Conservation (phyloP, 2,888 invertebrate genomes). For the Clivina fossor region DNA sequence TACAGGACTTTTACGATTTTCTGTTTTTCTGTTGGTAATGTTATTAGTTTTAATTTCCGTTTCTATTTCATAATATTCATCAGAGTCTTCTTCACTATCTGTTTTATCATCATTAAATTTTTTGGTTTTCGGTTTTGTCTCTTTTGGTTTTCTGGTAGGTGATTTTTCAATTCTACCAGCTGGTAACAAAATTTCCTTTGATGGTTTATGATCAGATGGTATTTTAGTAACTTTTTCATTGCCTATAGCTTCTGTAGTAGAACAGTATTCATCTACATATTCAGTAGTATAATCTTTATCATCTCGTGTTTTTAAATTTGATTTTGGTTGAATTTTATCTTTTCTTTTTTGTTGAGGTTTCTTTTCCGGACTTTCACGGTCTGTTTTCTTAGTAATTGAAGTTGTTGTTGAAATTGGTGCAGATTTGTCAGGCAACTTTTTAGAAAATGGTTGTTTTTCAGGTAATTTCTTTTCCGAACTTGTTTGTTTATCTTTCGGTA, state of each 20-base stretch:
- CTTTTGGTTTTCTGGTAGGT: slow-evolving; percentile 2
- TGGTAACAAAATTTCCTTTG: no score
- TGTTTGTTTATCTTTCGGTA: background rate
- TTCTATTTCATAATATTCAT: slow-evolving; percentile 8
- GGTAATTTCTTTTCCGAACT: background rate
- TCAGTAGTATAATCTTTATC: background rate
- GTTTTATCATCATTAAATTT: slow-evolving; percentile 37
- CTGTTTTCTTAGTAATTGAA: background rate
- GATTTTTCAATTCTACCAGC: no score
- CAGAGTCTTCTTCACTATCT: slow-evolving; percentile 35
- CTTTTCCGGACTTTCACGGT: background rate
- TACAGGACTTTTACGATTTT: background rate
- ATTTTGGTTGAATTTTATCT: slow-evolving; percentile 1
- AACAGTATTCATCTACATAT: slow-evolving; percentile 3
- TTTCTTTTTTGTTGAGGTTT: background rate
- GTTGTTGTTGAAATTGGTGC: no score
- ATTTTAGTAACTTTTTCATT: no score
- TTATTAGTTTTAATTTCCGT: background rate
- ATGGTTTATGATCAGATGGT: no score
- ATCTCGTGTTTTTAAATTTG: slow-evolving; percentile 2
- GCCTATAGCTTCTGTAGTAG: slow-evolving; percentile 6
- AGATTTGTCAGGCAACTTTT: no score
- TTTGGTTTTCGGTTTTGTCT: slow-evolving; percentile 15
- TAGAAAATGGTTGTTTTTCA: no score
- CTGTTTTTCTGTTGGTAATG: background rate